A percentile compares a stretch with the other conserved stretches of the same genome.
These are phyloP conservation scores for Pygmarrhopalites habei DNA, from an alignment of 1,140 invertebrate genomes.

Conservation along the genomic window DNA sequence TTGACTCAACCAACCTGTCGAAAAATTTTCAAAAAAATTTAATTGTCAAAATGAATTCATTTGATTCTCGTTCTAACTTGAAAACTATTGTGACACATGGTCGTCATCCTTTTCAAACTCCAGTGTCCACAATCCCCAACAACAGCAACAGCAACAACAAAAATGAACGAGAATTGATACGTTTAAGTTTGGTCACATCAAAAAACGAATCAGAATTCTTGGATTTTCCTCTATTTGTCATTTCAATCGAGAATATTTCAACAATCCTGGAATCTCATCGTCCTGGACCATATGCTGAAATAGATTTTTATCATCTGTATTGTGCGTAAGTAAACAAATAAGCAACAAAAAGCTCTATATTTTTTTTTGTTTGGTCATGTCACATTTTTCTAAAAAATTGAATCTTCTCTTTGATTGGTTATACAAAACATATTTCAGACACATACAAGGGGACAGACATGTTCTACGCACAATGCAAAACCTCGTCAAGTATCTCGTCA, in stretches of 20 bases:
- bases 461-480: not conserved
- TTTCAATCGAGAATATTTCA: not conserved
- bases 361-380: no score
- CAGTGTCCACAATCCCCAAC: not conserved
- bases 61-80: no score
- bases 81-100: no score
- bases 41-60: no score
- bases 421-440: no score
- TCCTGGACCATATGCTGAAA: not conserved
- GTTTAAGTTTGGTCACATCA: not conserved
- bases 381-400: no score
- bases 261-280: not conserved
- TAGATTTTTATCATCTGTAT: constrained; percentile 3
- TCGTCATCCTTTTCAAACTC: no score
- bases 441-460: not conserved
- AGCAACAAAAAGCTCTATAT: no score
- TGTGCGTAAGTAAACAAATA: not conserved
- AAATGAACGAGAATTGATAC: not conserved
- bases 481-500: not conserved
- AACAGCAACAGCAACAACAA: not conserved
- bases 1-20: no score
- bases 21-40: no score
- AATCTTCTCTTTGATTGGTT: no score
- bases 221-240: not conserved
- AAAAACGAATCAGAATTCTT: not conserved